phyloP scores from a whole-genome alignment of 2,888 invertebrate genomes.

The Prosapia bicincta region DNA sequence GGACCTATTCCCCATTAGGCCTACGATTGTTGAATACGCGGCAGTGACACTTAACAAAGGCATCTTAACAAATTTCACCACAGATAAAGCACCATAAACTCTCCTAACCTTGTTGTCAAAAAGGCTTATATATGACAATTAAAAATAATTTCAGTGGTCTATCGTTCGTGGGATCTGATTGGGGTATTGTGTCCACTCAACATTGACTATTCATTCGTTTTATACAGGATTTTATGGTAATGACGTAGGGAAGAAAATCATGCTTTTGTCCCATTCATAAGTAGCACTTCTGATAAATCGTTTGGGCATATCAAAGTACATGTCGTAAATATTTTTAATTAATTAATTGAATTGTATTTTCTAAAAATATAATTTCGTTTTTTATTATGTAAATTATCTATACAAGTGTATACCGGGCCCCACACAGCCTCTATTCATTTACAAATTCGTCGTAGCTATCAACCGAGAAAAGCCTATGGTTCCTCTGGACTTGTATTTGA shows the following conservation, averaged over 20 bases:
- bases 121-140: neutral
- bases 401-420: too few species aligned
- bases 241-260: neutral
- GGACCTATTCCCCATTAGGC: neutral
- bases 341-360: neutral
- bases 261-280: neutral
- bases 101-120: neutral
- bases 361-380: too few species aligned
- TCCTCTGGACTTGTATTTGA: too few species aligned
- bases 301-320: neutral
- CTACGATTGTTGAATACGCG: neutral
- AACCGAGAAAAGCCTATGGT: too few species aligned
- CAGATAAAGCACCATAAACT: neutral
- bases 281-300: neutral
- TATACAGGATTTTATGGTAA: neutral
- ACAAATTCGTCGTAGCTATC: too few species aligned
- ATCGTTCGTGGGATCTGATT: neutral
- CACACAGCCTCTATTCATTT: too few species aligned
- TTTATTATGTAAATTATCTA: too few species aligned
- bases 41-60: neutral
- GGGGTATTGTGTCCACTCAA: neutral
- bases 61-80: neutral
- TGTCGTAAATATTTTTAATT: neutral
- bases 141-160: neutral
- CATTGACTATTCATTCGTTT: neutral